Base-by-base conservation (phyloP, 2,113 vertebrate genomes). In the Oxygymnocypris stewartii region DNA sequence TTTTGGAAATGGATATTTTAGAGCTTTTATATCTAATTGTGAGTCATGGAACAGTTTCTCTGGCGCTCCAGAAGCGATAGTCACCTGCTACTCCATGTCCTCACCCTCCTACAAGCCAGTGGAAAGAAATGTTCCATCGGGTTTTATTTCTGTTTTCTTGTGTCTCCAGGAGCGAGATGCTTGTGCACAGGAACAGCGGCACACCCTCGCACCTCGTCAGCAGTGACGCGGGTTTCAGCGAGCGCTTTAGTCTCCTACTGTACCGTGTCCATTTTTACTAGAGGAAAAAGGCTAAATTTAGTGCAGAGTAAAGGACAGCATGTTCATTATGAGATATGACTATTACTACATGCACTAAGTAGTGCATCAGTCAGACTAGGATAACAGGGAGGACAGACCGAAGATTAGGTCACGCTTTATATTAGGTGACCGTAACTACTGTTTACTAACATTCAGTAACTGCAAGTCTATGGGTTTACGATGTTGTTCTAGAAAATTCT, bases 181-280 rank as follows among this genome's bases (percentile, higher is more conserved):
- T 59, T 47, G 23, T 84, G 73, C 65, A 35, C 23, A 28, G 28
- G 69, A 59, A 23, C 37, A 7, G 51, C 9, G 13, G 61, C 87
- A 90, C 91, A 86, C 92, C 92, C 92, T 93, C 87, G 89, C 93
- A 94, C 93, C 92, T 94, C 92, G 90, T 94, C 89, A 91, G 89
- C 89, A 92, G 91, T 93, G 93, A 93, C 93, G 75, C 79, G 40
- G 31, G 73, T 83, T 77, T 71, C 37, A 47, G 80, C 9, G 61
- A 49, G 61, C 65, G 37, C 16, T 81, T 65, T 65, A 71, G 59
- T 76, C 47, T 23, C 57, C 40, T 49, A 9, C 47, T 25, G 35
- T 63, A 31, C 20, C 28, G n/a, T 40, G 44, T 18, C n/a, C n/a
- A 44, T n/a, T 85, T 63, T 88, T 86, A 83, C 57, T 88, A 65